Evolutionary conservation across 2,888 invertebrate genomes (phyloP).

Genomic region (Philereme vetulata): DNA sequence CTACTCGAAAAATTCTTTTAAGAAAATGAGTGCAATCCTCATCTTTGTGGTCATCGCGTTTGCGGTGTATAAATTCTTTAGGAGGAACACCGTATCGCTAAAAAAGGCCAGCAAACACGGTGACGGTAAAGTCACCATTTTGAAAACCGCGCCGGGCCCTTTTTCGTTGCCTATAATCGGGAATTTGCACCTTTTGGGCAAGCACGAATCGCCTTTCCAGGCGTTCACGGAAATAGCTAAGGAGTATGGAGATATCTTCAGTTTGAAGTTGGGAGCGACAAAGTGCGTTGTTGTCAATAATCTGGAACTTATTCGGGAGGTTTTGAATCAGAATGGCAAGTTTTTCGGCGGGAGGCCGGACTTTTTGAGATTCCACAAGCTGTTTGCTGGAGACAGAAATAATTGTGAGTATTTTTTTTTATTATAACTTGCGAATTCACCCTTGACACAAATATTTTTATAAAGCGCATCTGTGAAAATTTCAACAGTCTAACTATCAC

Average conservation of each 20-base stretch:
- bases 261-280: slow-evolving; percentile 86
- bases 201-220: slow-evolving; percentile 87
- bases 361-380: slow-evolving; percentile 90
- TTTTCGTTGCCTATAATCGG: slow-evolving; percentile 87
- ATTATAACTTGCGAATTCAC: neutral
- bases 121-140: slow-evolving; percentile 44
- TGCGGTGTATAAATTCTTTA: slow-evolving; percentile 62
- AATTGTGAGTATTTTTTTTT: slow-evolving; percentile 89
- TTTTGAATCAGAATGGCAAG: slow-evolving; percentile 90
- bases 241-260: slow-evolving; percentile 89
- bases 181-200: slow-evolving; percentile 86
- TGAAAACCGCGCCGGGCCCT: slow-evolving; percentile 86
- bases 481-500: too few relatives aligned
- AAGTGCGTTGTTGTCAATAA: slow-evolving; percentile 90
- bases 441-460: too few relatives aligned
- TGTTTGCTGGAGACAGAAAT: slow-evolving; percentile 93
- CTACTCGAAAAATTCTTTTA: slow-evolving; percentile 69
- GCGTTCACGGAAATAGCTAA: slow-evolving; percentile 88
- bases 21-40: slow-evolving; percentile 74
- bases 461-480: too few relatives aligned
- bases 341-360: slow-evolving; percentile 93
- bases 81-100: slow-evolving; percentile 50
- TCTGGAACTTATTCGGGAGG: slow-evolving; percentile 88
- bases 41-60: slow-evolving; percentile 54
- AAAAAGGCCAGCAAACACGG: slow-evolving; percentile 55